These are phyloP conservation scores for Ceraclea dissimilis DNA, from an alignment of 2,888 invertebrate genomes.

Conservation along the genomic window DNA sequence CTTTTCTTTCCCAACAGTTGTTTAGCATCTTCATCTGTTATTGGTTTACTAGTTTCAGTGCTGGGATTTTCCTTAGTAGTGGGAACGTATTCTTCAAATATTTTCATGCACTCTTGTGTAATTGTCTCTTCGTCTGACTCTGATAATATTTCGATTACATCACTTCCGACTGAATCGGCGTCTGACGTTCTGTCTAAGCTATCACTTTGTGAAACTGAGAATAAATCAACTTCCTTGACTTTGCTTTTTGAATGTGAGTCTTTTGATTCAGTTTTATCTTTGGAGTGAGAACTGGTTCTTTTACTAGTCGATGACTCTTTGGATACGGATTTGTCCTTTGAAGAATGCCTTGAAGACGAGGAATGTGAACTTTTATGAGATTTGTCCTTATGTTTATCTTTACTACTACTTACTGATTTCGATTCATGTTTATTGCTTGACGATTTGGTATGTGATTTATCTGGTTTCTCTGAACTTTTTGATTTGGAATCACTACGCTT, in stretches of 20 bases:
- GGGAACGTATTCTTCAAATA: conserved; percentile 74
- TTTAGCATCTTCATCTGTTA: conserved; percentile 38
- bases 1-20: conserved; percentile 53
- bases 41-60: conserved; percentile 29
- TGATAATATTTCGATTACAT: conserved; percentile 37
- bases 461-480: conserved; percentile 6
- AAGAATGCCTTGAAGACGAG: not conserved
- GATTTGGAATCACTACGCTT: conserved; percentile 1
- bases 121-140: conserved; percentile 63
- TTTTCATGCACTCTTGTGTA: conserved; percentile 75
- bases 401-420: not conserved
- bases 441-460: conserved; percentile 3
- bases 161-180: conserved; percentile 27
- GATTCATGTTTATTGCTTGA: conserved; percentile 6
- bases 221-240: not conserved
- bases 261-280: not conserved
- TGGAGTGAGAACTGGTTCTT: not conserved
- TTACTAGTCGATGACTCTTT: not conserved
- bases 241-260: not conserved
- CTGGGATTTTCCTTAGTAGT: conserved; percentile 34
- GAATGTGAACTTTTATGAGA: conserved; percentile 2
- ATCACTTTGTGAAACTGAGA: not conserved
- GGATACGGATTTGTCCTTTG: not conserved
- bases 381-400: not conserved
- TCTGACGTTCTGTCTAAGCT: conserved; percentile 5